phyloP scores from a whole-genome alignment of 2,888 invertebrate genomes.

The Eumerus sabulonum region DNA sequence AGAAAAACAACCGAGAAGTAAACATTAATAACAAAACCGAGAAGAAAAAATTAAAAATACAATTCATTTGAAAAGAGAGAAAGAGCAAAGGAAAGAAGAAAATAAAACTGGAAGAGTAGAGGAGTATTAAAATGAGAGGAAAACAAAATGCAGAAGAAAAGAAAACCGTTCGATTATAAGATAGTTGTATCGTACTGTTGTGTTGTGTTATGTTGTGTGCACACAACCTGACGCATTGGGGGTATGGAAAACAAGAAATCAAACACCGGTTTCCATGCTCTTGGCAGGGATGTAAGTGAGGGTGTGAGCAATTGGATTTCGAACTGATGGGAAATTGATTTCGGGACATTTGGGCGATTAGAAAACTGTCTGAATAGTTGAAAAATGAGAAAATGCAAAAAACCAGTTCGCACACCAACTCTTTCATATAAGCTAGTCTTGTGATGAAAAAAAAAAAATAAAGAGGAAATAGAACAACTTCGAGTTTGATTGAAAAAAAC shows the following conservation, averaged over 20 bases:
- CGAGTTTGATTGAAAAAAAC: too few relatives aligned
- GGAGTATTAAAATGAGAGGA: conserved; percentile 46
- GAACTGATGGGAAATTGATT: conserved; percentile 46
- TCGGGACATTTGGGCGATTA: not conserved
- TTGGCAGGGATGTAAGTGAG: conserved; percentile 65
- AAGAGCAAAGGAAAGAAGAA: conserved; percentile 8
- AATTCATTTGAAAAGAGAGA: too few relatives aligned
- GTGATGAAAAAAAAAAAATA: too few relatives aligned
- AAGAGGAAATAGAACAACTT: too few relatives aligned
- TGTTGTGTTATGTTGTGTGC: conserved; percentile 14
- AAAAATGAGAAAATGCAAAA: too few relatives aligned
- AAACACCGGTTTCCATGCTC: conserved; percentile 53
- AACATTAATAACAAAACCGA: not conserved
- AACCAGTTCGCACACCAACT: conserved; percentile 27
- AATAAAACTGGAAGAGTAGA: conserved; percentile 49
- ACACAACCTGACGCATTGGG: conserved; percentile 27
- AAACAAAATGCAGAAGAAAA: conserved; percentile 62
- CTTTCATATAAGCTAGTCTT: conserved; percentile 11
- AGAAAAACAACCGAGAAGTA: not conserved
- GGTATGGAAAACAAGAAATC: conserved; percentile 35
- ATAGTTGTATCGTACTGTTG: conserved; percentile 31
- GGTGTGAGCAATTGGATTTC: conserved; percentile 56
- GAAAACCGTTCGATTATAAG: conserved; percentile 51
- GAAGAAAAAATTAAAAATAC: too few relatives aligned
- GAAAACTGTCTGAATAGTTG: too few relatives aligned